phyloP scores from a whole-genome alignment of 2,797 vertebrate genomes.

The Phyllotis vaccarum region DNA sequence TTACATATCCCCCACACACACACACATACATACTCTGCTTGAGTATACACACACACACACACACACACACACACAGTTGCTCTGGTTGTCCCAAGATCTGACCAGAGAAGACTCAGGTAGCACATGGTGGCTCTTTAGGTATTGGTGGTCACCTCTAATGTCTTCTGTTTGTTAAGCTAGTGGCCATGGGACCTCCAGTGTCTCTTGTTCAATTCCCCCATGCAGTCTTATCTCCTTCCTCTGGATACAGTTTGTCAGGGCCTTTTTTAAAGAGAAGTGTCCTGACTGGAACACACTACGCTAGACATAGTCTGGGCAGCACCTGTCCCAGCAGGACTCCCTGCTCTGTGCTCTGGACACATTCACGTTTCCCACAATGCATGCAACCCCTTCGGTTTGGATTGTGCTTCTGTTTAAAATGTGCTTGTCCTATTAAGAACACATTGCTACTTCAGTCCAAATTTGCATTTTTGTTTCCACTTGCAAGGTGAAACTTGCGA shows the following conservation, averaged over 20 bases:
- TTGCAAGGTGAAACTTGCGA: slow-evolving; percentile 2
- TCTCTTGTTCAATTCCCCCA: not conserved
- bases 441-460: not conserved
- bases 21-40: not conserved
- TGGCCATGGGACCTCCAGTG: not conserved
- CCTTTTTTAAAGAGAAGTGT: not conserved
- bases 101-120: not conserved
- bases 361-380: not conserved
- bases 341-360: not conserved
- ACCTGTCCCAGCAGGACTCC: not conserved
- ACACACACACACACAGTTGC: not conserved
- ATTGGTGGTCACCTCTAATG: not conserved
- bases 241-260: not conserved
- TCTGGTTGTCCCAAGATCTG: not conserved
- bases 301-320: not conserved
- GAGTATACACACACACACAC: not conserved
- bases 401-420: not conserved
- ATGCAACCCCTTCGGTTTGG: not conserved
- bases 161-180: slow-evolving; percentile 2
- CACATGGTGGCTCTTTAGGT: not conserved
- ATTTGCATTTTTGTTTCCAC: slow-evolving; percentile 12
- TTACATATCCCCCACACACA: not conserved
- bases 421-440: not conserved
- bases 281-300: not conserved
- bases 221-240: not conserved